Conservation (phyloP, 2,113 vertebrate genomes). For the Ceyx margarethae region DNA sequence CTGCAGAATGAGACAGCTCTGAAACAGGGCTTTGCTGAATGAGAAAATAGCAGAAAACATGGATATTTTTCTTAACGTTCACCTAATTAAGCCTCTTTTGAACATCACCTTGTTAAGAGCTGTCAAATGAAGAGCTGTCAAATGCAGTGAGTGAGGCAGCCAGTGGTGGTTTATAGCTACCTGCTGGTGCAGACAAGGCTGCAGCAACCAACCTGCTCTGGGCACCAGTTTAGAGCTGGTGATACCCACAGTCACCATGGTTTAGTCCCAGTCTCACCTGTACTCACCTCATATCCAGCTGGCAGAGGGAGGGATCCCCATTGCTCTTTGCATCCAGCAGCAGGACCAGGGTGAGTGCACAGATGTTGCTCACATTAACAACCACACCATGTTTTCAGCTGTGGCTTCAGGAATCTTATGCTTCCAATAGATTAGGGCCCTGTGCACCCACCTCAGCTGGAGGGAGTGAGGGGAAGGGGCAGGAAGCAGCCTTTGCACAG, state of each 20-base stretch:
- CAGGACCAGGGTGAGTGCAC: neutral
- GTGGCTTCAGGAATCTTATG: neutral
- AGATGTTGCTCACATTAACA: neutral
- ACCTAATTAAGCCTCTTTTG: neutral
- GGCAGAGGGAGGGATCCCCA: neutral
- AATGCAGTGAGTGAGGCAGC: fast-evolving
- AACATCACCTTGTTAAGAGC: neutral
- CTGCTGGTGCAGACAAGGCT: neutral
- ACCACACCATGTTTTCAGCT: neutral
- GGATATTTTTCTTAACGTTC: neutral
- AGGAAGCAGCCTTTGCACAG: neutral
- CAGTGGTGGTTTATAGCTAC: fast-evolving
- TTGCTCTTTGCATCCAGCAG: neutral
- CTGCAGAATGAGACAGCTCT: neutral
- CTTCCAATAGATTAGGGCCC: neutral
- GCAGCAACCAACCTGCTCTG: fast-evolving
- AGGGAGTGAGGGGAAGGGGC: neutral
- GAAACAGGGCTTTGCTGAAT: neutral
- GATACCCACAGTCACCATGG: fast-evolving
- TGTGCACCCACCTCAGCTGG: neutral
- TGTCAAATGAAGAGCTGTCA: neutral
- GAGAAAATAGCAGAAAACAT: neutral
- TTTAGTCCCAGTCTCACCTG: neutral
- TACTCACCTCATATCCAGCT: neutral
- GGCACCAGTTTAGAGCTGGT: neutral